Base-by-base conservation (phyloP, 2,888 invertebrate genomes). In the Coleophora deauratella region DNA sequence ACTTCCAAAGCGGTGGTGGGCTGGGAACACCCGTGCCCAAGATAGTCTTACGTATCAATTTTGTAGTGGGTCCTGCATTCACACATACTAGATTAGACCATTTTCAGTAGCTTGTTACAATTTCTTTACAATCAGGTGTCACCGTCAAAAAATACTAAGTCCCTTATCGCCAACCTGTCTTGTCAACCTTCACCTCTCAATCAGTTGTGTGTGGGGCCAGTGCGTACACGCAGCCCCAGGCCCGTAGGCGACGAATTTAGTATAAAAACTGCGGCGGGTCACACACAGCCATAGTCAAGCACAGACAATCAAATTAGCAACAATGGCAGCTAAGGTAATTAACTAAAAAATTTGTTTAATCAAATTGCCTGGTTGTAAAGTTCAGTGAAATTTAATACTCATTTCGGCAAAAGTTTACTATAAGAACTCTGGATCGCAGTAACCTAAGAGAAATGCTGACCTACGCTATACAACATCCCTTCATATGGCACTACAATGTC, bases 271-370 rank as follows among this genome's bases (percentile, higher is more conserved):
- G 58, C 51, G 48, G 50, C 62, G 49, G 50, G 46, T 52, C 54
- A 54, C 41, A 48, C 38, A 52, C 50, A 51, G 56, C 52, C 64
- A 75, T 66, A 81, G 71, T 79, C 61, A 49, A 59, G 46, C 48
- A 49, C 52, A 52, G 60, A 68, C 59, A 62, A 53, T 48, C 62
- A 58, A 55, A 69, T 51, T 52, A 67, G 38, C 54, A 62, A 79
- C 71, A 75, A 80, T 80, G 79, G 76, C 70, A 57, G 72, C 77
- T 60, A 79, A 80, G 73, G 79, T 71, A 50, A 52, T 38, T 33
- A 39, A 40, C 38, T 45, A 10, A 35, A 40, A 21, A 37, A 28
- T 27, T 13, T 21, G n/a, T 38, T 30, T 27, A 15, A 21, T 30
- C 30, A 12, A 38, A 9, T 28, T 28, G n/a, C n/a, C n/a, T n/a